A percentile compares a stretch with the other conserved stretches of the same genome.
phyloP scores from a whole-genome alignment of 2,888 invertebrate genomes.

The Andrena marginata region DNA sequence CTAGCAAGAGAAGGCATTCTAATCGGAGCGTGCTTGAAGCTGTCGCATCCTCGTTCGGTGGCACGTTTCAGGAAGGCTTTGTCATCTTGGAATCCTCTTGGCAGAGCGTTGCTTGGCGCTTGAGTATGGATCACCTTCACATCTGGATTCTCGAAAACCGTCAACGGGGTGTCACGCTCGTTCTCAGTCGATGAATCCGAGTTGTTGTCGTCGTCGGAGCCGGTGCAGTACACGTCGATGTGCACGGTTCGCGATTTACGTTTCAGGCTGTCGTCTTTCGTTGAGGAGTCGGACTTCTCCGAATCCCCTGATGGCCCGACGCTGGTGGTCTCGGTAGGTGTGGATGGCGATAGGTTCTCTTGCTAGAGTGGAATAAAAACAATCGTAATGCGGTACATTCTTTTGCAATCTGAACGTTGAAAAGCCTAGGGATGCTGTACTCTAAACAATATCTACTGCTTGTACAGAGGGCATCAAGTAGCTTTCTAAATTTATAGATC shows the following conservation, averaged over 20 bases:
- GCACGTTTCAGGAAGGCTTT: constrained; percentile 77
- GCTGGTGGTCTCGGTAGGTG: constrained; percentile 64
- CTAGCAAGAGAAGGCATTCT: constrained; percentile 79
- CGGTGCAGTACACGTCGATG: constrained; percentile 91
- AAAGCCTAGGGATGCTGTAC: not conserved
- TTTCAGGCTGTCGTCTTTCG: constrained; percentile 74
- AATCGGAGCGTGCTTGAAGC: constrained; percentile 74
- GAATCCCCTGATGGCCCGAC: constrained; percentile 53
- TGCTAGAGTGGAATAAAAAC: constrained; percentile 56
- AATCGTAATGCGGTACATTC: not conserved
- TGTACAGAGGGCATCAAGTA: too few relatives aligned
- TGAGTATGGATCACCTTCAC: constrained; percentile 87
- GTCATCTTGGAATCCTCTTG: constrained; percentile 83
- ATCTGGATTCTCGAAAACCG: constrained; percentile 88
- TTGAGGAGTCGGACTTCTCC: constrained; percentile 69
- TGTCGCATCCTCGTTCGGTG: constrained; percentile 72
- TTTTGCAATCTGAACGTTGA: not conserved
- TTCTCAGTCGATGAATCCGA: constrained; percentile 80
- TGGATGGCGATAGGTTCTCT: constrained; percentile 61
- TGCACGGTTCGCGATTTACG: constrained; percentile 89
- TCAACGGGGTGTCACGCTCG: constrained; percentile 87
- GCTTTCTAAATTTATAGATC: too few relatives aligned
- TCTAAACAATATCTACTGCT: not conserved
- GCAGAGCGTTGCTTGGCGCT: constrained; percentile 84
- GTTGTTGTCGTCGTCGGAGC: constrained; percentile 86